A percentile compares a stretch with the other conserved stretches of the same genome.
These are phyloP conservation scores for Chesias legatella DNA, from an alignment of 2,888 invertebrate species.

Conservation along the genomic window DNA sequence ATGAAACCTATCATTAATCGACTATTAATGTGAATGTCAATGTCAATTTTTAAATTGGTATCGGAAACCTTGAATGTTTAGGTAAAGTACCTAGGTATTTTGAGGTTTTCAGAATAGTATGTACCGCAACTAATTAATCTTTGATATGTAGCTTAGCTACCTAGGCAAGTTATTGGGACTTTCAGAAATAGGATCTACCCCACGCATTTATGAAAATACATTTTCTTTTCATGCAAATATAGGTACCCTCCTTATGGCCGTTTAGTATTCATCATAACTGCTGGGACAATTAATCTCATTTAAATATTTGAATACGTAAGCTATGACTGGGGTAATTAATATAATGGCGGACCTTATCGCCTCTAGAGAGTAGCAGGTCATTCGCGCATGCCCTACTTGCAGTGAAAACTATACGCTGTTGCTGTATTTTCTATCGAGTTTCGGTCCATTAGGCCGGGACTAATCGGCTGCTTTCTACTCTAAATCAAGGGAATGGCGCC, in stretches of 20 bases:
- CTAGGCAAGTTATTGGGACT: no score
- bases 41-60: no score
- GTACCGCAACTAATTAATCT: no score
- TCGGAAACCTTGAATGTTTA: no score
- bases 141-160: no score
- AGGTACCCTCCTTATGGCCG: background rate
- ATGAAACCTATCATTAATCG: no score
- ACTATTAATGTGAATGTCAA: no score
- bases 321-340: constrained; percentile 31
- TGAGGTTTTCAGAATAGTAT: no score
- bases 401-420: constrained; percentile 70
- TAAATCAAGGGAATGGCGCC: constrained; percentile 36
- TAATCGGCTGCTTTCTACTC: constrained; percentile 61
- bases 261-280: constrained; percentile 1
- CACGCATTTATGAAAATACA: no score
- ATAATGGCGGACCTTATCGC: constrained; percentile 45
- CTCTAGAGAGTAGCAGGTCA: constrained; percentile 56
- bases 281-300: constrained; percentile 5
- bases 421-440: constrained; percentile 69
- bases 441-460: constrained; percentile 59
- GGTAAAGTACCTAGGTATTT: no score
- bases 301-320: constrained; percentile 20
- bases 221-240: no score
- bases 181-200: no score
- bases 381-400: constrained; percentile 63